Percentiles rank a stretch among this genome's conserved stretches.
Evolutionary conservation across 2,888 invertebrate species (phyloP).

Genomic region (Phaedon cochleariae): DNA sequence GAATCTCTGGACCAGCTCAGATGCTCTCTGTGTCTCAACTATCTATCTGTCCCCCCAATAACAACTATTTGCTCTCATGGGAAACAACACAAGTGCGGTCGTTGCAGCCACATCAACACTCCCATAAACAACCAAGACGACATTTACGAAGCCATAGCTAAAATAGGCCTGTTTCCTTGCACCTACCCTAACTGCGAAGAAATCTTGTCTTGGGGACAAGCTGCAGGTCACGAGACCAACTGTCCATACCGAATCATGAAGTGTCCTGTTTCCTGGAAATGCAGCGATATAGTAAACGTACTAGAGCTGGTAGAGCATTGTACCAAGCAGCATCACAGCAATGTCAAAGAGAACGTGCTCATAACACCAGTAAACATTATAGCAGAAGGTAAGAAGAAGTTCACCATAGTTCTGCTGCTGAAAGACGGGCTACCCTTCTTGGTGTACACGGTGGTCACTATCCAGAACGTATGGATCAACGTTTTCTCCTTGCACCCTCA

Average conservation of each 20-base stretch:
- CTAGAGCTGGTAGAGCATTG: slow-evolving; percentile 13
- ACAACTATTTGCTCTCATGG: slow-evolving; percentile 14
- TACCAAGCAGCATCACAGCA: slow-evolving; percentile 2
- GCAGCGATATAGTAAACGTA: slow-evolving; percentile 15
- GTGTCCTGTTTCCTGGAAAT: slow-evolving; percentile 26
- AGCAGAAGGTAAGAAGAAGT: slow-evolving; percentile 10
- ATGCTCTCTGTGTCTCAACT: slow-evolving; percentile 21
- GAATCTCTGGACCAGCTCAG: slow-evolving; percentile 8
- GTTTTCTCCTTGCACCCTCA: slow-evolving; percentile 17
- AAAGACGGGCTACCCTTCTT: slow-evolving; percentile 10
- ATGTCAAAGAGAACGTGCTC: slow-evolving; percentile 10
- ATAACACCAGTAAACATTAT: background rate
- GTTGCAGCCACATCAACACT: slow-evolving; percentile 16
- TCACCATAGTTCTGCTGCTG: slow-evolving; percentile 18
- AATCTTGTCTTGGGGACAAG: slow-evolving; percentile 14
- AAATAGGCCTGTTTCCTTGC: slow-evolving; percentile 20
- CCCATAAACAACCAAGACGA: slow-evolving; percentile 5
- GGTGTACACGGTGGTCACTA: slow-evolving; percentile 15
- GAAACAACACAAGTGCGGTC: slow-evolving; percentile 22
- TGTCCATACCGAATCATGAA: slow-evolving; percentile 15
- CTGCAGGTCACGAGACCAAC: slow-evolving; percentile 16
- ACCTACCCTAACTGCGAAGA: slow-evolving; percentile 17
- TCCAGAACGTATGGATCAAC: slow-evolving; percentile 21
- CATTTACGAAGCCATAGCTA: slow-evolving; percentile 18
- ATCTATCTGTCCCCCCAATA: slow-evolving; percentile 21